Base-by-base conservation (phyloP, 2,888 invertebrate genomes). In the Balanococcus diminutus region DNA sequence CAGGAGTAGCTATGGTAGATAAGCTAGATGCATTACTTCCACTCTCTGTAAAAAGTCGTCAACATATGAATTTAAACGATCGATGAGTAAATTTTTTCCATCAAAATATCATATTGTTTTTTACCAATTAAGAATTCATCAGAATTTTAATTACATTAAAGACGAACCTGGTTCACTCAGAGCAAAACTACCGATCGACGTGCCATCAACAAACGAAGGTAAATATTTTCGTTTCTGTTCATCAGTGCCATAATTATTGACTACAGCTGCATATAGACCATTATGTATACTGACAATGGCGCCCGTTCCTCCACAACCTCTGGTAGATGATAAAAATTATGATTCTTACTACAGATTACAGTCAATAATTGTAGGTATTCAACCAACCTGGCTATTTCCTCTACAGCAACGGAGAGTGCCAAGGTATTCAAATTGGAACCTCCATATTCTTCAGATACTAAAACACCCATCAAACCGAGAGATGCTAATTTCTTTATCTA, bases 211-310 rank as follows among this genome's bases (percentile, higher is more conserved):
- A 88, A 92, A 94, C 0, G 93, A 92, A 82, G 89, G 90, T 81
- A 95, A 89, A 89, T 93, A 95, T 86, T 90, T 88, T 87, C 94
- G 91, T 89, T 94, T 94, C 89, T 95, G 95, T 85, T 92, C 91
- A 0, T 91, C 90, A 1, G 91, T 94, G 0, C 94, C 96, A 88
- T 91, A 92, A 87, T 92, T 92, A 87, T 93, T 92, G 4, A 96
- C 89, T 87, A 95, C 92, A 89, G 93, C 93, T 0, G 93, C 92
- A 89, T 94, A 96, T 0, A 96, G 90, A 88, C 94, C 94, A 91
- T 96, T 96, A 89, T 96, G 94, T 86, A 94, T 95, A 86, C 94
- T 94, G 88, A 95, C 91, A 84, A 95, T 93, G 89, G 94, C 93
- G 87, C 95, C 95, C 0, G 94, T 93, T 81, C 94, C 93, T 11